These are phyloP conservation scores for Molossus molossus DNA, from an alignment of 2,797 vertebrate genomes.

Conservation along the genomic window DNA sequence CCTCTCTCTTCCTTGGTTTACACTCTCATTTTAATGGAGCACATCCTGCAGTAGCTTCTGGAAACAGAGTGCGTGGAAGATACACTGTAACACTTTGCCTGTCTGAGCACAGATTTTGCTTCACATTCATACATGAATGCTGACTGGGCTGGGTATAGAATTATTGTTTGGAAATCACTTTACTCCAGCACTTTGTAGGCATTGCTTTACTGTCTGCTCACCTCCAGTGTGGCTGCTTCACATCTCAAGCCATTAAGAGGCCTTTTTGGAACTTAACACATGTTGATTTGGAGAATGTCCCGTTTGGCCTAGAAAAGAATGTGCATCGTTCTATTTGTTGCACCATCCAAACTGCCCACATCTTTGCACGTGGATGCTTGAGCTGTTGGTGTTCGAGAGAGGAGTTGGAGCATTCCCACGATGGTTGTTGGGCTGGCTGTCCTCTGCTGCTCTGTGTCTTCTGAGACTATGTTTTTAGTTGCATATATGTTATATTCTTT, in stretches of 20 bases:
- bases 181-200: fast-evolving
- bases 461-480: neutral
- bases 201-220: fast-evolving
- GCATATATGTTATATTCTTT: fast-evolving
- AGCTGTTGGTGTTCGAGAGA: neutral
- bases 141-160: neutral
- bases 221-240: fast-evolving
- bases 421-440: neutral
- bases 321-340: fast-evolving
- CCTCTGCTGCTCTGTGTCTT: neutral
- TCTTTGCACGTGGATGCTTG: neutral
- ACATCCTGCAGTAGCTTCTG: neutral
- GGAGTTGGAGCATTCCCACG: too few species aligned
- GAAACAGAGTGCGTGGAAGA: fast-evolving
- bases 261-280: neutral
- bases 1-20: neutral
- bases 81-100: fast-evolving
- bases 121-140: fast-evolving
- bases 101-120: too few species aligned
- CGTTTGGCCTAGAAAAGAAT: neutral
- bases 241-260: neutral
- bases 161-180: neutral
- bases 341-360: fast-evolving
- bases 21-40: fast-evolving
- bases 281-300: neutral